Percentiles rank a stretch among this genome's conserved stretches.
phyloP scores from a whole-genome alignment of 2,888 invertebrate genomes.

The Eucera pruinosa region DNA sequence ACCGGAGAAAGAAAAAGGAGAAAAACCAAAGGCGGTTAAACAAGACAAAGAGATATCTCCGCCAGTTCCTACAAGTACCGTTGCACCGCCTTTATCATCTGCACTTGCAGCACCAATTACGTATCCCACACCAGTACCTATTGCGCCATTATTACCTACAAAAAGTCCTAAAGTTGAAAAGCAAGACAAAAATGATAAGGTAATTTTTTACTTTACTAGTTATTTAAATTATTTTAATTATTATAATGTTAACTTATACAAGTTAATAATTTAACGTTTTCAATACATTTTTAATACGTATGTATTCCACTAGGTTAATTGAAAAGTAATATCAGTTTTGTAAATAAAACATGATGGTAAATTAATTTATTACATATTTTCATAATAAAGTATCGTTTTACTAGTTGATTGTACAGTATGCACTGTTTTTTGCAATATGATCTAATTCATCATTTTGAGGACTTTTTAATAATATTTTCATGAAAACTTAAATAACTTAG shows the following conservation, averaged over 20 bases:
- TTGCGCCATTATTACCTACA: conserved; percentile 59
- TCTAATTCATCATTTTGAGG: too few relatives aligned
- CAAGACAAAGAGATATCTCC: conserved; percentile 71
- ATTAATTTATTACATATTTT: too few relatives aligned
- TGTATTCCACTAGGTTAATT: too few relatives aligned
- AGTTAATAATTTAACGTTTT: too few relatives aligned
- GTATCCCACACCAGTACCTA: conserved; percentile 60
- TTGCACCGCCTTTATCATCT: conserved; percentile 63
- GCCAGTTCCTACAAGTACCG: conserved; percentile 55
- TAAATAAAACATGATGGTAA: too few relatives aligned
- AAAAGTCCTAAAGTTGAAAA: conserved; percentile 75
- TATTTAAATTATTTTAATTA: not conserved
- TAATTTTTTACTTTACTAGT: conserved; percentile 47
- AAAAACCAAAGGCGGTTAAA: conserved; percentile 74
- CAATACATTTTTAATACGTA: too few relatives aligned
- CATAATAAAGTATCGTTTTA: too few relatives aligned
- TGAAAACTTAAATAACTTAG: too few relatives aligned
- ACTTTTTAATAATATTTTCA: too few relatives aligned
- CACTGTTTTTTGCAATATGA: too few relatives aligned
- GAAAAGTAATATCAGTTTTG: too few relatives aligned
- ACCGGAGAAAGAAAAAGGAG: conserved; percentile 83
- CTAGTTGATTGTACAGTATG: too few relatives aligned
- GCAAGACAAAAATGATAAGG: conserved; percentile 75
- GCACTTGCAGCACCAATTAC: conserved; percentile 66
- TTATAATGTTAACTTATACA: not conserved